These are phyloP conservation scores for Lophotriccus pileatus DNA, from an alignment of 2,797 vertebrate species.

Conservation along the genomic window DNA sequence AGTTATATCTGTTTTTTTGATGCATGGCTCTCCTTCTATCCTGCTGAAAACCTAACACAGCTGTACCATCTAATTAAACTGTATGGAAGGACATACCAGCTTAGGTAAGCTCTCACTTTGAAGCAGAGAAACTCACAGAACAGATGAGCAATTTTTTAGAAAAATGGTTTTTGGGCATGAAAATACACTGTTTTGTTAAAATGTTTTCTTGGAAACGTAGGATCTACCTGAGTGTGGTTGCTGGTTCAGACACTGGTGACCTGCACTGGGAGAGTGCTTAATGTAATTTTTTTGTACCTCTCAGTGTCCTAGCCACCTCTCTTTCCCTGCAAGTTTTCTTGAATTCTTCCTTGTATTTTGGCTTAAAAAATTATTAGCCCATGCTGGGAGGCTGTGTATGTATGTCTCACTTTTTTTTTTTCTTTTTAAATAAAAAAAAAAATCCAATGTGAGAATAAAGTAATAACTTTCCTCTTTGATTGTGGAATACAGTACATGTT, in stretches of 20 bases:
- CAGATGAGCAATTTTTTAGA: not conserved
- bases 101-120: not conserved
- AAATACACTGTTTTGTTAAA: not conserved
- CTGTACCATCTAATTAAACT: not conserved
- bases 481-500: not conserved
- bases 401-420: not conserved
- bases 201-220: not conserved
- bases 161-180: not conserved
- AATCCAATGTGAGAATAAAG: not conserved
- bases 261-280: not conserved
- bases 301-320: not conserved
- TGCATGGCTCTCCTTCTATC: not conserved
- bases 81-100: not conserved
- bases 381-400: fast-evolving
- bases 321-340: not conserved
- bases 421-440: not conserved
- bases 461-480: not conserved
- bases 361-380: not conserved
- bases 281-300: not conserved
- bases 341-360: not conserved
- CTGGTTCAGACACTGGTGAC: not conserved
- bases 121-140: not conserved
- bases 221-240: not conserved
- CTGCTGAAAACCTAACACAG: not conserved
- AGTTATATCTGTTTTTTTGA: not conserved